Evolutionary conservation across 2,113 vertebrate species (phyloP).

Genomic region (Azemiops feae): DNA sequence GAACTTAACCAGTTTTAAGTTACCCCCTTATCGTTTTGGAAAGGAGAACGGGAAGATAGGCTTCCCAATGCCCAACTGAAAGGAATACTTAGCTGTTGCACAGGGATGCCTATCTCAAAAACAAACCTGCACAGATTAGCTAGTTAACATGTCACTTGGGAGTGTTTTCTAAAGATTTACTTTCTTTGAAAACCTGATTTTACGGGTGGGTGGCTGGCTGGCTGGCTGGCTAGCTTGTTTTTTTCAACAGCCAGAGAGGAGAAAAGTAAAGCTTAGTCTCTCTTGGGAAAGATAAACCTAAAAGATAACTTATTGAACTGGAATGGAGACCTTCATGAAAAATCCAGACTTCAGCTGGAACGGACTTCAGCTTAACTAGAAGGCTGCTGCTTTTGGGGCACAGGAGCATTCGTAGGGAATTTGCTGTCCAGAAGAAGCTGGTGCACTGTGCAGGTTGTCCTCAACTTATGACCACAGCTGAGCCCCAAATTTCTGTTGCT

Average conservation of each 20-base stretch:
- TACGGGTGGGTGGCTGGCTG: background rate
- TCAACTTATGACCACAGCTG: background rate
- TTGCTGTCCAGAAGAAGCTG: too few species aligned
- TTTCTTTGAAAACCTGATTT: background rate
- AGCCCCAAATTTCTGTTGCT: background rate
- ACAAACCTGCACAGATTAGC: rapidly evolving
- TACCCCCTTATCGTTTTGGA: background rate
- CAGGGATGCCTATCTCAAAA: background rate
- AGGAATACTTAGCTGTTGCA: background rate
- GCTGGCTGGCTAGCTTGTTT: background rate
- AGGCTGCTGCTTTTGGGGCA: background rate
- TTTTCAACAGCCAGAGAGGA: background rate
- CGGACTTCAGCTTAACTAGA: background rate
- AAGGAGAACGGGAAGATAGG: background rate
- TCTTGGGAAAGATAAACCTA: background rate
- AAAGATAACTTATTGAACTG: background rate
- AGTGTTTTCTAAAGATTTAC: background rate
- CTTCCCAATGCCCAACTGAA: background rate
- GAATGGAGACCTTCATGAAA: background rate
- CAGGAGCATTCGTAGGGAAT: background rate
- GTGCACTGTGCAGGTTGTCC: background rate
- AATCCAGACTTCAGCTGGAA: background rate
- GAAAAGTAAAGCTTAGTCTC: rapidly evolving
- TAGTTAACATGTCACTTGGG: background rate
- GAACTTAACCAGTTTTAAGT: background rate